phyloP scores from a whole-genome alignment of 1,140 invertebrate species.

The Maconellicoccus hirsutus region DNA sequence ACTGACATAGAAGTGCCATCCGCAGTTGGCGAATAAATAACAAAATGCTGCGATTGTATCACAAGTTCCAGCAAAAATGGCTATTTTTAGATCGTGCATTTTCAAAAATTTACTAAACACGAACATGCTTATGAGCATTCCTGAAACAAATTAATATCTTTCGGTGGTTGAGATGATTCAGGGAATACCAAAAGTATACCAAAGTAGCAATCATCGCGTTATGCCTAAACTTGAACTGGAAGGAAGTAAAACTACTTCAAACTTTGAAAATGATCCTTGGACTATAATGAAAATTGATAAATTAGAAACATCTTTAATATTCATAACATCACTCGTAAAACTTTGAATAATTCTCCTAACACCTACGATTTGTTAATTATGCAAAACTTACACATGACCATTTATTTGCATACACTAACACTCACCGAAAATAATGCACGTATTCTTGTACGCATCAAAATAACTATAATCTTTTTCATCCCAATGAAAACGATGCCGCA shows the following conservation, averaged over 20 bases:
- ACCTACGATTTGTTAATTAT: too few relatives aligned
- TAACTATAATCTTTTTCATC: not conserved
- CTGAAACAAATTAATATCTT: not conserved
- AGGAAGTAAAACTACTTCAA: too few relatives aligned
- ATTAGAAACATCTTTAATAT: too few relatives aligned
- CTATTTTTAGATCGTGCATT: not conserved
- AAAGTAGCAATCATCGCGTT: too few relatives aligned
- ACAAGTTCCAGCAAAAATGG: not conserved
- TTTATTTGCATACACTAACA: not conserved
- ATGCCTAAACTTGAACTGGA: too few relatives aligned
- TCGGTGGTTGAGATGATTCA: too few relatives aligned
- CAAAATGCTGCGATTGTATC: not conserved
- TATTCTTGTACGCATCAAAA: not conserved
- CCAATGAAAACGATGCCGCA: not conserved
- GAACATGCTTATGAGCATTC: not conserved
- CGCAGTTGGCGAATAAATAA: not conserved
- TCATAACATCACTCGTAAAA: too few relatives aligned
- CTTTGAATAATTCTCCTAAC: too few relatives aligned
- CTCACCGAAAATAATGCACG: not conserved
- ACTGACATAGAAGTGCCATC: not conserved
- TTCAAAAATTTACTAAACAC: not conserved
- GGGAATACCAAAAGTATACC: too few relatives aligned
- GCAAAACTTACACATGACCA: too few relatives aligned
- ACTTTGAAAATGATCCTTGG: too few relatives aligned
- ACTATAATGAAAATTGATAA: too few relatives aligned